Evolutionary conservation across 2,113 vertebrate genomes (phyloP).

Genomic region (Tragelaphus buxtoni): DNA sequence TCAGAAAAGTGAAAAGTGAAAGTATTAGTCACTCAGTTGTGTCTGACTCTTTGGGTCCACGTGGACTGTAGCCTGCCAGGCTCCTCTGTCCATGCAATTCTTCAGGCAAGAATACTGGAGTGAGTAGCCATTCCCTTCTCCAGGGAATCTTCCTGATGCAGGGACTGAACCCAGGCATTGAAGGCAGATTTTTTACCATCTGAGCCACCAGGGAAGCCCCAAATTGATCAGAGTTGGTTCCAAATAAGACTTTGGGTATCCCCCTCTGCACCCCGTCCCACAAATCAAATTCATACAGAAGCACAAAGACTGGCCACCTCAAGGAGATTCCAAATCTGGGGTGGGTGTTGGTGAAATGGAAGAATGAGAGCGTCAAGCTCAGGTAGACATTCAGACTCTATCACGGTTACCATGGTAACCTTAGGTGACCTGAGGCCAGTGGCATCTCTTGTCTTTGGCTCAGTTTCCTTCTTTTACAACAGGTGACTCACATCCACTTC

Average conservation of each 20-base stretch:
- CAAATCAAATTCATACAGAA: not conserved
- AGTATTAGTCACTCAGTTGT: not conserved
- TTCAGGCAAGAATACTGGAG: not conserved
- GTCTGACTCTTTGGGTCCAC: not conserved
- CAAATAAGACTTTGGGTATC: not conserved
- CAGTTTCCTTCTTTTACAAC: not conserved
- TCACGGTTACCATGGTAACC: not conserved
- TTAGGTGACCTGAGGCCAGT: not conserved
- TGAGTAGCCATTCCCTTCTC: not conserved
- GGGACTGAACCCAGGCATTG: not conserved
- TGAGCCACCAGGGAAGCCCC: not conserved
- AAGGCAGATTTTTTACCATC: not conserved
- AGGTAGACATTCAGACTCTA: not conserved
- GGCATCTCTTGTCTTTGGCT: not conserved
- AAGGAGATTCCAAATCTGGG: not conserved
- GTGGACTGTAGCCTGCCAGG: not conserved
- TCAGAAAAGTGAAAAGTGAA: not conserved
- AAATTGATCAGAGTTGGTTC: not conserved
- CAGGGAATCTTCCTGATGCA: not conserved
- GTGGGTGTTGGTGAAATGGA: not conserved
- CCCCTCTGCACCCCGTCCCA: not conserved
- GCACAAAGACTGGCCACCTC: not conserved
- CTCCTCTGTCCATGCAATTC: not conserved
- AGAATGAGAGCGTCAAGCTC: not conserved
- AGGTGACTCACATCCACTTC: not conserved